Evolutionary conservation across 2,888 invertebrate species (phyloP), one percentile per base, ranked within the genome.

Genomic region (Terebella lapidaria): DNA sequence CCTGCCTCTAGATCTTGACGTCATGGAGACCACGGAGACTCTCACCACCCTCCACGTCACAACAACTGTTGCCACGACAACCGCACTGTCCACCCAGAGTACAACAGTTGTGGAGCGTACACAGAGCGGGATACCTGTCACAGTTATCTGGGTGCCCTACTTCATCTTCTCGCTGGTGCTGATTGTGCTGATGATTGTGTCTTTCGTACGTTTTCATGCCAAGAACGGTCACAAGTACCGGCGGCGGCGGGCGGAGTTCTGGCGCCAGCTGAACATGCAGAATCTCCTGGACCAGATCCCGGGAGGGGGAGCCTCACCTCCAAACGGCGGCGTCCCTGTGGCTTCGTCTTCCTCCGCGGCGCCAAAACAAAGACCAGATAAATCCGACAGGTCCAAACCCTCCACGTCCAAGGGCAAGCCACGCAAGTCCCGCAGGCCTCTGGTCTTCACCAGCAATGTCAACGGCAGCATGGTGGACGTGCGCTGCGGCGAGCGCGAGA

Each of bases 391-490:
- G n/a, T 10, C 42, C 42, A 35, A 35, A 35, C 42, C 42, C 10
- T 35, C 42, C 42, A 35, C 42, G n/a, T 35, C 42, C 56, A 27
- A 42, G 25, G 46, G 24, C 2, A 25, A 24, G 1, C 58, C 42
- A 18, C 26, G 54, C 3, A 27, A 18, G n/a, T 22, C 25, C 20
- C 58, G 58, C 26, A 54, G 56, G 4, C 60, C 60, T 1, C 49
- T 66, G 20, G 57, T 46, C 3, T 66, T 66, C 57, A 54, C 52
- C 18, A 61, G 58, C 57, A 67, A 67, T 54, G 20, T 29, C 27
- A 67, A 67, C 58, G 67, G 67, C 25, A 66, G 66, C 58, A 67
- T 67, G 67, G 66, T 67, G 24, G 67, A 67, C 54, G 57, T 67
- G 15, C 49, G 67, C 29, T 63, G 63, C 54, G 52, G 54, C 45